Evolutionary conservation across 2,113 vertebrate genomes (phyloP).

Genomic region (Neolamprologus cancellatus): DNA sequence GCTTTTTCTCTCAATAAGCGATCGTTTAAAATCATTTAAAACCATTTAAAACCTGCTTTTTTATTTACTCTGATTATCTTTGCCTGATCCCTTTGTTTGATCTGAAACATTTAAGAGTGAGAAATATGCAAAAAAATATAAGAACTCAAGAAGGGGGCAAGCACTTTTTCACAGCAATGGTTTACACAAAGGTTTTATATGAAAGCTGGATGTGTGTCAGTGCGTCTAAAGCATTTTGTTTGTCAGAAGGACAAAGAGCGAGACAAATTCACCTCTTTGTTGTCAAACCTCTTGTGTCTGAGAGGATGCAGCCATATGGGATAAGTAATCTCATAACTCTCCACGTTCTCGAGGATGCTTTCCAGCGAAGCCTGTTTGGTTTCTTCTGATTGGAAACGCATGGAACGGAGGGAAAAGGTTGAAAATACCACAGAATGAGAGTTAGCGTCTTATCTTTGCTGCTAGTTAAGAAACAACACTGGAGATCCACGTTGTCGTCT

Average conservation of each 20-base stretch:
- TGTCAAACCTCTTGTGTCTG: constrained; percentile 38
- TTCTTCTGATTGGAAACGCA: not conserved
- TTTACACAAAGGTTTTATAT: not conserved
- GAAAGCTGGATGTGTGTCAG: not conserved
- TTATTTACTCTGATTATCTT: not conserved
- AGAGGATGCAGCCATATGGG: constrained; percentile 76
- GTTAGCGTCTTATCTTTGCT: not conserved
- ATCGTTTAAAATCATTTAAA: not conserved
- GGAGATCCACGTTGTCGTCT: not conserved
- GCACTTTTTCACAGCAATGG: not conserved
- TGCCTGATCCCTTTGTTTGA: not conserved
- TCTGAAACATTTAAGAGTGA: not conserved
- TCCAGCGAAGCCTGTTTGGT: not conserved
- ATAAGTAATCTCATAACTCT: constrained; percentile 73
- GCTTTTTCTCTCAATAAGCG: not conserved
- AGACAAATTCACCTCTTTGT: constrained; percentile 32
- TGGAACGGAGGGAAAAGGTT: not conserved
- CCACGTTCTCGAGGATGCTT: constrained; percentile 37
- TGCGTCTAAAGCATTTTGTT: not conserved
- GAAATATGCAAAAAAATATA: not conserved
- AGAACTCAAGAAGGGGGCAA: not conserved
- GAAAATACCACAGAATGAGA: not conserved
- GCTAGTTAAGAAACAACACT: not conserved
- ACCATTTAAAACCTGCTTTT: not conserved
- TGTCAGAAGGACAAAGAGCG: not conserved